Conservation (phyloP, 2,888 invertebrate genomes). For the Aspidiotus rigidus region DNA sequence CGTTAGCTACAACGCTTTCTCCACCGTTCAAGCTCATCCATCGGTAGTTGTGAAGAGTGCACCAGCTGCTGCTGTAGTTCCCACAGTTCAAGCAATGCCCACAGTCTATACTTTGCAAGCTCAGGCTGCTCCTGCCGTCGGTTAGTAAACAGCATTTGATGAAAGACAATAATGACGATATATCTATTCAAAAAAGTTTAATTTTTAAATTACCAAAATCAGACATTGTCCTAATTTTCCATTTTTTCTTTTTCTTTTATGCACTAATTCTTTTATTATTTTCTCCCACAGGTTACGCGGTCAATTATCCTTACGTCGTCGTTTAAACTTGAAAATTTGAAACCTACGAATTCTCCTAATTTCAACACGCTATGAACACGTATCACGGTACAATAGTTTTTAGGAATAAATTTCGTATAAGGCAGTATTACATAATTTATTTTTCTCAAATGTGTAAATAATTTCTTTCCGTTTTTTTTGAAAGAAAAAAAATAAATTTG, state of each 20-base stretch:
- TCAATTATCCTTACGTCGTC: constrained; percentile 23
- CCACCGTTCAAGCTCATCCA: constrained; percentile 26
- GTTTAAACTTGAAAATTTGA: constrained; percentile 6
- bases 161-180: no score
- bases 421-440: no score
- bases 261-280: background rate
- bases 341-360: background rate
- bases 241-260: no score
- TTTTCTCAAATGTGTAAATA: no score
- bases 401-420: no score
- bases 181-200: no score
- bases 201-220: no score
- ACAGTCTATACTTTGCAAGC: constrained; percentile 21
- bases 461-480: no score
- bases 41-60: constrained; percentile 21
- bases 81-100: constrained; percentile 2
- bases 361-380: background rate
- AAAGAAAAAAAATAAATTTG: no score
- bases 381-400: background rate
- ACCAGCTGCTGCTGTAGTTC: constrained; percentile 14
- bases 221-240: no score
- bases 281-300: constrained; percentile 20
- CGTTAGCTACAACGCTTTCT: constrained; percentile 27
- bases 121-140: constrained; percentile 26
- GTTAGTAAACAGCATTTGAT: background rate